Evolutionary conservation across 2,888 invertebrate species (phyloP), one percentile per base, ranked within the genome.

Genomic region (Mesochorus sp.): DNA sequence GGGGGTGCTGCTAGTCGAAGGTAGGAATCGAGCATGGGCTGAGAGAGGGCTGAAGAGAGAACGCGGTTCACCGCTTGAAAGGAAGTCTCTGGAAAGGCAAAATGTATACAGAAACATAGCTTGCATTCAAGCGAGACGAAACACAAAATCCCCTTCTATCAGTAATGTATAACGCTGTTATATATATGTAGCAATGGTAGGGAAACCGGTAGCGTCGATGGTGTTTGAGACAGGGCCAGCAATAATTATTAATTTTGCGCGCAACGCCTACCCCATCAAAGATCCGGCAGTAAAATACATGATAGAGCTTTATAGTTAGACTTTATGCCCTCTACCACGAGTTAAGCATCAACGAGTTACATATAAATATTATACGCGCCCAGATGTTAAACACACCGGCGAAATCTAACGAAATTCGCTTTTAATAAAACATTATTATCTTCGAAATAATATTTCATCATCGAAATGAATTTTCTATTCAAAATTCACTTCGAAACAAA

Each of bases 241-340:
- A 78, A 78, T 78, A 78, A 78, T 78, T 78, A 78, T 78, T 74
- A 78, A 78, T 78, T 78, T 78, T 59, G 70, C 68, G 70, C 74
- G 78, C 78, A 74, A 78, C 78, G 78, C 78, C 78, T 66, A 61
- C 74, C 64, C n/a, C 78, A 53, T 66, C 53, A 78, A 59, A 70
- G 74, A 78, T 78, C 78, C 64, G 74, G 67, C 51, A 61, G 64
- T 8, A 70, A 78, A 78, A n/a, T n/a, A 78, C 59, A 61, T 74
- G 78, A 78, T 78, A 74, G 74, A 61, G 78, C 78, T 64, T 59
- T n/a, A n/a, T n/a, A n/a, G 66, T 64, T 44, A 34, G 37, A 37
- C 57, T 51, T 34, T 59, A 61, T 74, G 51, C 47, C 6, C 17
- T 44, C 17, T 10, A 53, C 66, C 66, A 17, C 39, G 47, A 62